phyloP scores from a whole-genome alignment of 2,797 vertebrate genomes.

The Danio kyathit region DNA sequence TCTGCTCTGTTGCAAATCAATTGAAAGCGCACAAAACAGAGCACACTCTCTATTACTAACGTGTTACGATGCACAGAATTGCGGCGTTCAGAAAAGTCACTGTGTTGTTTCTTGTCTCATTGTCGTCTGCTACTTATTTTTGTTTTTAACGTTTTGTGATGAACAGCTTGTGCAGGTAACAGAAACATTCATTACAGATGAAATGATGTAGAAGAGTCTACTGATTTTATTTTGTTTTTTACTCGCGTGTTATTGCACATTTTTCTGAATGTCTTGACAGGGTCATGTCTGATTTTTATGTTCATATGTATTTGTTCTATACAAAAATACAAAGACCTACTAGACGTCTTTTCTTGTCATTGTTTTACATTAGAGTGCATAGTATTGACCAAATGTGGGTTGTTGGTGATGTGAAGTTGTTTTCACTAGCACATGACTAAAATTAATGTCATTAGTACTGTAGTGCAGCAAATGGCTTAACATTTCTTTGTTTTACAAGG shows the following conservation, averaged over 20 bases:
- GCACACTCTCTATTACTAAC: neutral
- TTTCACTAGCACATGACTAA: too few relatives aligned
- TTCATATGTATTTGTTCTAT: slow-evolving; percentile 9
- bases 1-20: neutral
- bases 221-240: neutral
- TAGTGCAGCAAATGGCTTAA: too few relatives aligned
- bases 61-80: neutral
- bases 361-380: neutral
- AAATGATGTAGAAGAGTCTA: neutral
- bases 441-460: too few relatives aligned
- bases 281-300: neutral
- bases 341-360: neutral
- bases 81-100: neutral
- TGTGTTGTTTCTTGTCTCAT: neutral
- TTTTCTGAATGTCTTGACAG: neutral
- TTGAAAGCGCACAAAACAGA: slow-evolving; percentile 43
- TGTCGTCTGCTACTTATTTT: neutral
- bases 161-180: neutral
- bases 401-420: too few relatives aligned
- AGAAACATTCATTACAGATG: neutral
- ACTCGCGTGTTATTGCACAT: slow-evolving; percentile 7
- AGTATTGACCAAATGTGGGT: neutral
- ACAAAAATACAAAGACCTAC: slow-evolving; percentile 29
- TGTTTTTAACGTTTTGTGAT: neutral
- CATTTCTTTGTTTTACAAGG: too few relatives aligned